Base-by-base conservation (phyloP, 2,113 vertebrate species). In the Hypanus sabinus region DNA sequence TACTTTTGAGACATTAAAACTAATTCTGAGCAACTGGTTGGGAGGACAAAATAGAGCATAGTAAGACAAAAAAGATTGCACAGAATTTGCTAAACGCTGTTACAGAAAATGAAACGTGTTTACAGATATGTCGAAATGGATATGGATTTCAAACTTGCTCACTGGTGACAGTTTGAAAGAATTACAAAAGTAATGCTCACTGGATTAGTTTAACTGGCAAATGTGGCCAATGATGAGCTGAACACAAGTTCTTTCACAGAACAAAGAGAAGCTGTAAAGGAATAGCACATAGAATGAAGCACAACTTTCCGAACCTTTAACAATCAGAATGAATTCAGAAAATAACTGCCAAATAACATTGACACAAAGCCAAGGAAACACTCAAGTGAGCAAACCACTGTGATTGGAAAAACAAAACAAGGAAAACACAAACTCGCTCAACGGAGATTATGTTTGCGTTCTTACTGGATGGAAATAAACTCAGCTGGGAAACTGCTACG, bases 351-450 rank as follows among this genome's bases (percentile, higher is more conserved):
- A 90, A 33, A 68, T 90, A 65, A 65, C 60, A 36, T 90, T 90
- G 85, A 68, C 30, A 33, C n/a, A 65, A 90, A 65, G 85, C 85
- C 85, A 90, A 65, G 33, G 14, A 68, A 90, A 68, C 85, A 68
- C 85, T 90, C 30, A 90, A 36, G 60, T 65, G 60, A 90, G 60
- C 60, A 65, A 90, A 27, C 18, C 85, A 20, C 14, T 65, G 68
- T 70, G 71, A 73, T 88, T 90, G 60, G 62, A 68, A 90, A 65
- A 27, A 90, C 85, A 68, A 90, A 90, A 60, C 85, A 90, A 90
- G 14, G 60, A 90, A 90, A 83, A 90, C 30, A 90, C 65, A 33
- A 90, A 33, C 85, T 65, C 65, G 33, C 60, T 90, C 30, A 65
- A 20, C 85, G 33, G 60, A 68, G 65, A 65, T 60, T 65, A 33